Base-by-base conservation (phyloP, 1,140 invertebrate species). In the Drosophila pectinifera region DNA sequence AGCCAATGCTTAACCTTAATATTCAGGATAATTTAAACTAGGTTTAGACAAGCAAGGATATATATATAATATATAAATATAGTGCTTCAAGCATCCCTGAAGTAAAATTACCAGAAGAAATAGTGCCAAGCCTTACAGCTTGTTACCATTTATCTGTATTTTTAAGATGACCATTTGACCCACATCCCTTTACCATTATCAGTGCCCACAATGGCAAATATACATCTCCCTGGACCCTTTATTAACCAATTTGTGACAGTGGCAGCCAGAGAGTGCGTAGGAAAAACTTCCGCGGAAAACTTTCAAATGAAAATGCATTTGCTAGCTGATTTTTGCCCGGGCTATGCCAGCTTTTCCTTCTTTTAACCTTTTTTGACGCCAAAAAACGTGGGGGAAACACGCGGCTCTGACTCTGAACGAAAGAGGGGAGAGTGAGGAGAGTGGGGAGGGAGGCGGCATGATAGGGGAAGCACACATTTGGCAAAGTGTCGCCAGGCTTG, bases 221-320 rank as follows among this genome's bases (percentile, higher is more conserved):
- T 28, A 20, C 13, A 24, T 65, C 18, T 41, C 31, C 1, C 13
- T 31, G n/a, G 0, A 38, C n/a, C 24, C 54, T 53, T 43, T 59
- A 75, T 65, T 45, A 75, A 48, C 41, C 53, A 75, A 65, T 75
- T 65, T 57, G 62, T 65, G 53, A 31, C 20, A 24, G 54, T 43
- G 20, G 46, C 3, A 36, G 31, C 49, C 26, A 53, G 53, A 62
- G 56, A 31, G 61, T 64, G 62, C 73, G 63, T 43, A 38, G 56
- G 8, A 51, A 63, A 73, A 64, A 63, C 28, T 76, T 76, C 64
- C 69, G 62, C 16, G 46, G 49, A 67, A 82, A 86, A 86, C 73
- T 86, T 86, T 73, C 45, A 79, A 88, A 86, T 88, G 79, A 86
- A 86, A 86, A 88, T 83, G 75, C 82, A 86, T 86, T 86, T 88